Base-by-base conservation (phyloP, 2,113 vertebrate species). In the Pygoscelis antarcticus region DNA sequence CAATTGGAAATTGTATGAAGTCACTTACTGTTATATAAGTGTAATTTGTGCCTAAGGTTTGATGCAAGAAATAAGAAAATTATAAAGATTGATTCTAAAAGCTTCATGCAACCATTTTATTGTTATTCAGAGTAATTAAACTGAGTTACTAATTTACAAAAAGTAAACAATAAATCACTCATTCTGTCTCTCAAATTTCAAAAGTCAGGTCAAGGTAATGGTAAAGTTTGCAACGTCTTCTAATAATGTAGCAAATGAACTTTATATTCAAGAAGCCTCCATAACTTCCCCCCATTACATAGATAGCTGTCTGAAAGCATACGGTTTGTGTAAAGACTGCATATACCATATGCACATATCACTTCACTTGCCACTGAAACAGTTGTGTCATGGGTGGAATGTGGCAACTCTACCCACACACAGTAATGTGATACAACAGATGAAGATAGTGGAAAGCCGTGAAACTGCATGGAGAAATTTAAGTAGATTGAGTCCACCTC, bases 381-480 rank as follows among this genome's bases (percentile, higher is more conserved):
- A 96, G 95, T 96, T 97, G 97, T 96, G 95, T 89, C 95, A 96
- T 93, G 95, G 95, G 89, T 96, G 95, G 96, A 97, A 96, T 96
- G 95, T 96, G 95, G 95, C 89, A 97, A 97, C 97, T 96, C 95
- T 96, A 97, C 97, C 96, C 96, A 96, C 96, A 93, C 91, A 62
- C n/a, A 51, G 96, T 85, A 97, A 97, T 83, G 91, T 89, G 95
- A 97, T 89, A 97, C 93, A 96, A 96, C 94, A 96, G 97, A 96
- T 91, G 95, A 97, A 95, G 95, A 88, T 70, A 95, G 93, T 88
- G 89, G 94, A 97, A 97, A 97, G 95, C 94, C 64, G 51, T 88
- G 96, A 96, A 97, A 95, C 90, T 90, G 91, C 91, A 95, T 4
- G 91, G 93, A 77, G 95, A 96, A 97, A 97, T 93, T 95, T 91